A percentile compares a stretch with the other conserved stretches of the same genome.
These are phyloP conservation scores for Varanus salvator DNA, from an alignment of 2,113 vertebrate genomes.

Conservation along the genomic window DNA sequence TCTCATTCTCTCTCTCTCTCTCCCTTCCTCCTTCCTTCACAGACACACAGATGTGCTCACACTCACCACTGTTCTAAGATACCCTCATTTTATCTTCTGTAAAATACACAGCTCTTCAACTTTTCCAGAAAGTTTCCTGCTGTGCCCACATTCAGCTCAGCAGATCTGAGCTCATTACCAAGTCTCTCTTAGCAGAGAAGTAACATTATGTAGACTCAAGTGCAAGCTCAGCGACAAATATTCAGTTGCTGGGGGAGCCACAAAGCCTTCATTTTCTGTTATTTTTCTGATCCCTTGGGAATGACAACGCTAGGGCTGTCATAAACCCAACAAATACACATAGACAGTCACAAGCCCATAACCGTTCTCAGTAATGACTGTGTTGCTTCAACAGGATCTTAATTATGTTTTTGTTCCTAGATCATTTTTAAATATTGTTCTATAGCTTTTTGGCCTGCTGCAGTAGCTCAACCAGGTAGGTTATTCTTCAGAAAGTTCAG, in stretches of 20 bases:
- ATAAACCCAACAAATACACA: neutral
- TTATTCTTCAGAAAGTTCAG: too few species aligned
- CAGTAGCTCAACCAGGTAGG: too few species aligned
- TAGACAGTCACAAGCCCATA: neutral
- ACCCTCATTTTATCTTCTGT: neutral
- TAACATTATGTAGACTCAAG: neutral
- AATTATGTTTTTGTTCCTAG: neutral
- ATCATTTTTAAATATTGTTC: neutral
- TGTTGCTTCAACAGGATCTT: neutral
- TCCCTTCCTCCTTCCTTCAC: too few species aligned
- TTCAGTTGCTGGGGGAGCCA: neutral
- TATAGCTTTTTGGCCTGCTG: too few species aligned
- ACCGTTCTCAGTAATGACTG: neutral
- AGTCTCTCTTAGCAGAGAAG: neutral
- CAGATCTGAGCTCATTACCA: neutral
- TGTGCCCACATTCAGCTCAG: neutral
- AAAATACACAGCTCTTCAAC: neutral
- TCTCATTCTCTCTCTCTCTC: neutral
- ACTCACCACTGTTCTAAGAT: neutral
- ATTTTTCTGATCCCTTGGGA: neutral
- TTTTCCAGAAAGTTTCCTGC: slow-evolving; percentile 2
- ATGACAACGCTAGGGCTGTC: neutral
- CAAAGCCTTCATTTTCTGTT: neutral
- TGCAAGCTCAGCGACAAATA: neutral
- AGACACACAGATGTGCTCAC: neutral